Evolutionary conservation across 2,113 vertebrate genomes (phyloP).

Genomic region (Morphnarchus princeps): DNA sequence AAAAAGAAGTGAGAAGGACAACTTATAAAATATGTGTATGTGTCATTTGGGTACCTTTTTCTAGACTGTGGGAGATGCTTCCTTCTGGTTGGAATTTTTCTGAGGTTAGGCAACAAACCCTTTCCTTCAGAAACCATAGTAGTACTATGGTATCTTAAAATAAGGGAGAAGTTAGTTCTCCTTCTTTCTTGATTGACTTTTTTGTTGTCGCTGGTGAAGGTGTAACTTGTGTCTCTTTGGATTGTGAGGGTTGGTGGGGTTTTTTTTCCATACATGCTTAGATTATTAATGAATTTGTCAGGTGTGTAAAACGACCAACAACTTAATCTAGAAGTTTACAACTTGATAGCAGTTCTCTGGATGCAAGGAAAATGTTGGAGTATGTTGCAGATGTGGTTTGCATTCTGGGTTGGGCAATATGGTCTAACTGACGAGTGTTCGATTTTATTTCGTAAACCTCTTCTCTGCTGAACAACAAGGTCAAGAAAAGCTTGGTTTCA

Average conservation of each 20-base stretch:
- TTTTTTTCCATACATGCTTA: neutral
- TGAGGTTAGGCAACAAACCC: neutral
- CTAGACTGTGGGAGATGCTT: neutral
- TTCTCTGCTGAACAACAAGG: neutral
- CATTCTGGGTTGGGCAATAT: neutral
- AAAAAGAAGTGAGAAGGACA: neutral
- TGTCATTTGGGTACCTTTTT: neutral
- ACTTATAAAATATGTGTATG: neutral
- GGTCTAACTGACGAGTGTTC: rapidly evolving
- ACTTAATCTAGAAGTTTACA: neutral
- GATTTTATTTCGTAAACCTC: neutral
- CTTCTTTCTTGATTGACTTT: neutral
- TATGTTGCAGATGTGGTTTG: neutral
- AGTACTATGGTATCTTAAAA: neutral
- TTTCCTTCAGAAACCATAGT: neutral
- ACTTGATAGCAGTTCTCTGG: neutral
- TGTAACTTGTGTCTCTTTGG: neutral
- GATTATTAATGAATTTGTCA: neutral
- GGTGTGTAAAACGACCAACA: neutral
- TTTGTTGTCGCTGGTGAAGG: neutral
- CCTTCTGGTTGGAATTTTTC: neutral
- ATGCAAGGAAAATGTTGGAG: neutral
- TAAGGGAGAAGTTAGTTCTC: neutral
- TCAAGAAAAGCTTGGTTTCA: neutral
- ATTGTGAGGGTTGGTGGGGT: neutral